A percentile compares a stretch with the other conserved stretches of the same genome.
Evolutionary conservation across 2,113 vertebrate species (phyloP).

Genomic region (Chloebia gouldiae): DNA sequence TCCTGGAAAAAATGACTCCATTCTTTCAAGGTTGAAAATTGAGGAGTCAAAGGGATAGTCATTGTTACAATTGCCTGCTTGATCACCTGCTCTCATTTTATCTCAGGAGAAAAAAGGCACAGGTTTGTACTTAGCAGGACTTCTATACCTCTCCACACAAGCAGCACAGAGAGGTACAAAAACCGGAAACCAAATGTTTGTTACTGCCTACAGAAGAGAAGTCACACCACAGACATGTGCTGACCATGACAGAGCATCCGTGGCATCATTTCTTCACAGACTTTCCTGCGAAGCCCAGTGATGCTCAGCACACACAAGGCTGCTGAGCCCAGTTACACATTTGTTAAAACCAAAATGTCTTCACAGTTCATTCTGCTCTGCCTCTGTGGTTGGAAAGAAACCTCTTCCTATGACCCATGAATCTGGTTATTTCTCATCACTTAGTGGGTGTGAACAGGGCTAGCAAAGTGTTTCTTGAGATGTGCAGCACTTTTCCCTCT

Average conservation of each 20-base stretch:
- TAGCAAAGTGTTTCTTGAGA: background rate
- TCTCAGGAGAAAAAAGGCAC: background rate
- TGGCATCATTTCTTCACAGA: background rate
- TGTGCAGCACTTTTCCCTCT: background rate
- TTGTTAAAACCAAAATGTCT: background rate
- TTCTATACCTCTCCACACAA: background rate
- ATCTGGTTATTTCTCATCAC: background rate
- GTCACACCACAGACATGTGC: fast-evolving
- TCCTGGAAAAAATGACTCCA: background rate
- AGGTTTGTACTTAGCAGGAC: background rate
- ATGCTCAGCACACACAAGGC: background rate
- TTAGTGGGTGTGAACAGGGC: background rate
- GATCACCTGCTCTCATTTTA: background rate
- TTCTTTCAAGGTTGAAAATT: background rate
- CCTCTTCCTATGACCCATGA: background rate
- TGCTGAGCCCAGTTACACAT: background rate
- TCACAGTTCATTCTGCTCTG: background rate
- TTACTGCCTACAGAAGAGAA: background rate
- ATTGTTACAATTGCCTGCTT: background rate
- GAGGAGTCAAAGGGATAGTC: fast-evolving
- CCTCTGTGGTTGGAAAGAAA: background rate
- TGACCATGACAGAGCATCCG: background rate
- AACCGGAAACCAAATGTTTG: background rate
- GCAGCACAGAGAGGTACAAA: background rate
- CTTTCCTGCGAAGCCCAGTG: background rate